Evolutionary conservation across 1,140 invertebrate genomes (phyloP), one percentile per base, ranked within the genome.

Genomic region (Harpegnathos saltator): DNA sequence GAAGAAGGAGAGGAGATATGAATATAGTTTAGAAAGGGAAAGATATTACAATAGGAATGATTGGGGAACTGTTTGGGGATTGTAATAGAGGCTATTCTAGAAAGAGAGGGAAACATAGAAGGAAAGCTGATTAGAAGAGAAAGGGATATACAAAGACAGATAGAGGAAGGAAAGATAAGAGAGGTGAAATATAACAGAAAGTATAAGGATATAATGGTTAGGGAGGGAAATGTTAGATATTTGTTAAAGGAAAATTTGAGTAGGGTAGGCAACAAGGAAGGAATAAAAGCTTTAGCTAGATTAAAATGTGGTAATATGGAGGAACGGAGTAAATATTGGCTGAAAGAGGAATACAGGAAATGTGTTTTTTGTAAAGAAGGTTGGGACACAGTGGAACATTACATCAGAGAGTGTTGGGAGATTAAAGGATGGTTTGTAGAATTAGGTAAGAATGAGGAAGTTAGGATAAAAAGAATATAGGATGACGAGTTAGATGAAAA

Each of bases 261-360:
- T 0, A 69, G 19, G 3, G 2, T 29, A 12, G 4, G 17, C 1
- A 29, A 2, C 15, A 22, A 22, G 7, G 52, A 56, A 1, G 22
- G 1, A 3, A 9, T 56, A 14, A 58, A 9, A 26, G 33, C 71
- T 3, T 73, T 59, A 22, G 15, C 59, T 0, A 59, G n/a, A 44
- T 7, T 59, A 19, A 59, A 29, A 15, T 73, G 71, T 22, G 54
- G 33, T 1, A 73, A 73, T 73, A 33, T 61, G 33, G 71, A 59
- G 9, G 33, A 59, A 17, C n/a, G 26, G 0, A 73, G 59, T 59
- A 73, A 59, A 38, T 73, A 59, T 24, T 73, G 71, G 33, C 1
- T 73, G 12, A 19, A 44, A 14, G 33, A 73, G 19, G 15, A 44
- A 0, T 1, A 17, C 3, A 44, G n/a, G 15, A 4, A 1, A 12